phyloP scores from a whole-genome alignment of 2,113 vertebrate species.

The Acrocephalus arundinaceus region DNA sequence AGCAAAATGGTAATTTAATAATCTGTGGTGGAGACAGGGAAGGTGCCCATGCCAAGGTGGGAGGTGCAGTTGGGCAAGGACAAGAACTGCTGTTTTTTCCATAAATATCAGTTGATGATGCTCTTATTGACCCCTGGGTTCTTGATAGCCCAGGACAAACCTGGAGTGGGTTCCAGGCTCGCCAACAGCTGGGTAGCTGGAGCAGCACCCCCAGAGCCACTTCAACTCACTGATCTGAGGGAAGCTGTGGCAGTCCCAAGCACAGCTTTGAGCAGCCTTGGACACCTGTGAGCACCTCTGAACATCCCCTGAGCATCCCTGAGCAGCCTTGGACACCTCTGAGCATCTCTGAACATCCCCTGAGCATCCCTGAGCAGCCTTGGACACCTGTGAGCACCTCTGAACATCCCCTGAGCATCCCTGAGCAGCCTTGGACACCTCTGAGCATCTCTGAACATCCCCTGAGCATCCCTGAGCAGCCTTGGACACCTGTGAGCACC shows the following conservation, averaged over 20 bases:
- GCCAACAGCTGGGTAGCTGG: not conserved
- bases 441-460: not conserved
- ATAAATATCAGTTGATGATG: not conserved
- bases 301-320: not conserved
- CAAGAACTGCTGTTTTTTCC: not conserved
- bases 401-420: too few species aligned
- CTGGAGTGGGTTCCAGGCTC: not conserved
- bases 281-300: not conserved
- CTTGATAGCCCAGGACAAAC: not conserved
- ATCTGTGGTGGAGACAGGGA: not conserved
- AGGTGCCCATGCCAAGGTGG: not conserved
- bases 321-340: not conserved
- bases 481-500: too few species aligned
- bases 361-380: not conserved
- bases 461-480: not conserved
- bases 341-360: not conserved
- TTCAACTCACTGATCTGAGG: not conserved
- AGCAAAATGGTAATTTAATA: slow-evolving; percentile 17
- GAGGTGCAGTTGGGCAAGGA: not conserved
- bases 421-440: not conserved
- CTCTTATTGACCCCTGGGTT: not conserved
- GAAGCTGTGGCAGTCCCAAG: not conserved
- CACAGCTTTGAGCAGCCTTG: not conserved
- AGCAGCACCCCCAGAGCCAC: not conserved
- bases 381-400: too few species aligned